Conservation (phyloP, 2,888 invertebrate species). For the Deilephila elpenor region DNA sequence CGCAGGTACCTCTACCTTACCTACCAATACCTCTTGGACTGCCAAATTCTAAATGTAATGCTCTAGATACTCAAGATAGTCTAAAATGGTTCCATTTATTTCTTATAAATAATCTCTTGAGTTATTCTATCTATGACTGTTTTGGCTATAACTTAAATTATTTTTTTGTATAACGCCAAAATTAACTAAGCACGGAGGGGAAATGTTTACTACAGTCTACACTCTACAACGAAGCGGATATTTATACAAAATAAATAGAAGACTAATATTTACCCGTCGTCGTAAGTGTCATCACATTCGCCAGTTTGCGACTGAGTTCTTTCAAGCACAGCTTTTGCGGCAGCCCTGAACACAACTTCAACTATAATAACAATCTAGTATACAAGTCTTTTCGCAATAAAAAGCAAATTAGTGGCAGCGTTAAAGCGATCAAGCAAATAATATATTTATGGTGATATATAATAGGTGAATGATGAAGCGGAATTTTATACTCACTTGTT, state of each 20-base stretch:
- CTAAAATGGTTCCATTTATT: conserved; percentile 1
- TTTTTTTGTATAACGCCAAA: not conserved
- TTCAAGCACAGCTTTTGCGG: conserved; percentile 87
- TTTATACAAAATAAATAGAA: conserved; percentile 8
- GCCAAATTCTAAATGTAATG: too few species aligned
- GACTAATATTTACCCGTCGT: conserved; percentile 84
- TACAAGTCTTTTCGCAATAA: not conserved
- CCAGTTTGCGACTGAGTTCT: conserved; percentile 78
- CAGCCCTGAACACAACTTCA: conserved; percentile 54
- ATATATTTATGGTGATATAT: conserved; percentile 43
- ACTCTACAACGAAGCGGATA: not conserved
- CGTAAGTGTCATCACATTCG: conserved; percentile 84
- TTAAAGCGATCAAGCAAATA: conserved; percentile 58
- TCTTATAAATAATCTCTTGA: not conserved
- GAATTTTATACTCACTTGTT: conserved; percentile 75
- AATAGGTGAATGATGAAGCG: conserved; percentile 39
- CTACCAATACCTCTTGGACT: too few species aligned
- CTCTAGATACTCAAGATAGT: too few species aligned
- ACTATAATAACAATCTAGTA: conserved; percentile 19
- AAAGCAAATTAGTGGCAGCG: conserved; percentile 47
- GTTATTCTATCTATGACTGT: not conserved
- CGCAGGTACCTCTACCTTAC: too few species aligned
- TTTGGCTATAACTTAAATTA: not conserved
- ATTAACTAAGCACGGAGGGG: not conserved
- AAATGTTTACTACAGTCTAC: too few species aligned